Evolutionary conservation across 2,888 invertebrate genomes (phyloP).

Genomic region (Zeuzera pyrina): DNA sequence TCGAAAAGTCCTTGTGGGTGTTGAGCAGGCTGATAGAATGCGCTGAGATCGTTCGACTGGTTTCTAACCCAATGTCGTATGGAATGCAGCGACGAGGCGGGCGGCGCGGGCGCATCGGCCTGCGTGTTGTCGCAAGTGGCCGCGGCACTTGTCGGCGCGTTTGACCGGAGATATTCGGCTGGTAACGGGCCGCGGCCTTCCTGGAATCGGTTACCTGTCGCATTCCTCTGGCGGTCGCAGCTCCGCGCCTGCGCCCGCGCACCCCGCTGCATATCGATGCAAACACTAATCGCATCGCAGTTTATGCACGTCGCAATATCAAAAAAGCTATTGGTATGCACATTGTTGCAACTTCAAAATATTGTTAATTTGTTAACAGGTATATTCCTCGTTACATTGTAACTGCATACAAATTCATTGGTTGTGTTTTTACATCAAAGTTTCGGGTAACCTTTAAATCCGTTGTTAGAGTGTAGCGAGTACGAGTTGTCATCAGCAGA

Average conservation of each 20-base stretch:
- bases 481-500: no score
- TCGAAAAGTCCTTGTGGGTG: no score
- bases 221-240: slow-evolving; percentile 56
- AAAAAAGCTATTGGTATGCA: no score
- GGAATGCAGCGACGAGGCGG: slow-evolving; percentile 47
- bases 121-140: slow-evolving; percentile 68
- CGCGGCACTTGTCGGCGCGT: slow-evolving; percentile 67
- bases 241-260: slow-evolving; percentile 19
- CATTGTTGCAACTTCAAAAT: no score
- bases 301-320: no score
- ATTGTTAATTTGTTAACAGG: no score
- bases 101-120: slow-evolving; percentile 35
- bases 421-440: no score
- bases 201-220: slow-evolving; percentile 72
- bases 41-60: slow-evolving; percentile 55
- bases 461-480: no score
- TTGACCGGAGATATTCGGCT: slow-evolving; percentile 72
- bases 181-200: slow-evolving; percentile 72
- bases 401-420: no score
- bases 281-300: not conserved
- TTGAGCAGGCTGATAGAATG: slow-evolving; percentile 54
- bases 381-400: no score
- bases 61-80: slow-evolving; percentile 67
- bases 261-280: slow-evolving; percentile 23
- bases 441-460: no score